Percentiles rank a stretch among this genome's conserved stretches.
Conservation (phyloP, 2,797 vertebrate species). For the Spinus olivaceus region DNA sequence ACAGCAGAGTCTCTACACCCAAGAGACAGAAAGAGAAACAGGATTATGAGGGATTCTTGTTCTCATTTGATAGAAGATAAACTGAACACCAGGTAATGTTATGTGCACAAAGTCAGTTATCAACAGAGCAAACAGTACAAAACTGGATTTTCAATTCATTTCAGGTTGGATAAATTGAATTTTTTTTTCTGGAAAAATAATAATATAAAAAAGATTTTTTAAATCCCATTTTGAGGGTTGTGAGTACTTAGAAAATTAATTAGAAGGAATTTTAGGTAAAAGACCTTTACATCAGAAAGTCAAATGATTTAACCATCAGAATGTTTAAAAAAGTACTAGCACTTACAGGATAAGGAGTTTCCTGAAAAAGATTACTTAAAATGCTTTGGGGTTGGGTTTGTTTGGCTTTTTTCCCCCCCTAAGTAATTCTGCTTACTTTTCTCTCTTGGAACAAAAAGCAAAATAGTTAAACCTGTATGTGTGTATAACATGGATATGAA, state of each 20-base stretch:
- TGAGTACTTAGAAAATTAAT: not conserved
- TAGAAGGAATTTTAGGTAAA: not conserved
- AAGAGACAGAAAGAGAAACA: not conserved
- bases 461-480: not conserved
- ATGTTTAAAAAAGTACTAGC: not conserved
- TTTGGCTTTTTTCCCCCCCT: accelerated
- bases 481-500: not conserved
- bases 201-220: not conserved
- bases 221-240: not conserved
- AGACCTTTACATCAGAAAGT: not conserved
- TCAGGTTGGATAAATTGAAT: not conserved
- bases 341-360: not conserved
- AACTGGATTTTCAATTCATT: not conserved
- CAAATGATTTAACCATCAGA: not conserved
- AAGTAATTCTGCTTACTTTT: not conserved
- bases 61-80: not conserved
- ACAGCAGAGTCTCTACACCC: not conserved
- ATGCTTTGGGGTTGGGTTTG: not conserved
- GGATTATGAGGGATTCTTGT: not conserved
- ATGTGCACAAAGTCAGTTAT: not conserved
- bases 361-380: not conserved
- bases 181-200: not conserved
- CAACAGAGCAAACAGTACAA: not conserved
- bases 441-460: not conserved
- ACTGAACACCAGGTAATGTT: not conserved